Evolutionary conservation across 2,113 vertebrate genomes (phyloP).

Genomic region (Emberiza fucata): DNA sequence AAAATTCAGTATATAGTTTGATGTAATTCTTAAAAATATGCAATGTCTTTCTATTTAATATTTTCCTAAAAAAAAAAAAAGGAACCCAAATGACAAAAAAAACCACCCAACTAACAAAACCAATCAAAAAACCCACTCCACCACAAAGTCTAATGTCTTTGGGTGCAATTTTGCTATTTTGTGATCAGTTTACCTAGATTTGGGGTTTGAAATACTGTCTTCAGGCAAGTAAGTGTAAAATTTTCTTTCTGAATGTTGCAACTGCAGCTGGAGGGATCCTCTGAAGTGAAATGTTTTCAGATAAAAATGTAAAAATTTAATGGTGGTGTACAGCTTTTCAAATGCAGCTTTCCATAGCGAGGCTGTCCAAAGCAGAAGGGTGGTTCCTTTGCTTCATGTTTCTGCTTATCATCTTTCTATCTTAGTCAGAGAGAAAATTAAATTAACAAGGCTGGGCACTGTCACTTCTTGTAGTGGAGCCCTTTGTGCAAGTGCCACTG

Average conservation of each 20-base stretch:
- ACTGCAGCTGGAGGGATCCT: neutral
- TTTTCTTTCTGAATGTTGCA: neutral
- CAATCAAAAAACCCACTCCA: neutral
- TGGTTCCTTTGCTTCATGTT: neutral
- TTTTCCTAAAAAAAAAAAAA: neutral
- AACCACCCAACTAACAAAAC: neutral
- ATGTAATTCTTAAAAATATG: neutral
- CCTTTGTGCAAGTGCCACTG: neutral
- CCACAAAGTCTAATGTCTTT: neutral
- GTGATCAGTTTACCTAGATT: neutral
- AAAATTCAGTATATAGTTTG: neutral
- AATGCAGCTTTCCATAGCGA: neutral
- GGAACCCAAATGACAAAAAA: neutral
- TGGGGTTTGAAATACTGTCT: neutral
- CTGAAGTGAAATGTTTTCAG: neutral
- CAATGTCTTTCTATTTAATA: neutral
- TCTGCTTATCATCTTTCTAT: neutral
- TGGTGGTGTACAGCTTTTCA: neutral
- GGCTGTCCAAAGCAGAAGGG: neutral
- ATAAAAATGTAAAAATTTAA: neutral
- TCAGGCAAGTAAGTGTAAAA: neutral
- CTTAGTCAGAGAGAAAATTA: neutral
- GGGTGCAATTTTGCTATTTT: neutral
- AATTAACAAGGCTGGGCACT: neutral
- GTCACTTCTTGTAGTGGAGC: neutral